Evolutionary conservation across 2,113 vertebrate genomes (phyloP).

Genomic region (Lota lota): DNA sequence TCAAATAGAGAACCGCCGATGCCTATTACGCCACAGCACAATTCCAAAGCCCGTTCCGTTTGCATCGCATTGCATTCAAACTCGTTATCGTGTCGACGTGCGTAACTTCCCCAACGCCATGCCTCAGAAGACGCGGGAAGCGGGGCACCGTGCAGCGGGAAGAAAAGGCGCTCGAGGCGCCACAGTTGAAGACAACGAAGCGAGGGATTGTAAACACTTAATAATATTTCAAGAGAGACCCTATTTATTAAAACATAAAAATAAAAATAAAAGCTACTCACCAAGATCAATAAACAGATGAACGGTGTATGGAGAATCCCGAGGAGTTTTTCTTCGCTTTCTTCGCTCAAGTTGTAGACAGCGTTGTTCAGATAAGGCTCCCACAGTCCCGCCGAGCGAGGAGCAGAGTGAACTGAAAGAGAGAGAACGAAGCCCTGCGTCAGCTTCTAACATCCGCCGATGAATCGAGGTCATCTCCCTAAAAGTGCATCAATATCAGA

Average conservation of each 20-base stretch:
- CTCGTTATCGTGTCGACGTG: too few species aligned
- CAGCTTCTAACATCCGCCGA: constrained; percentile 34
- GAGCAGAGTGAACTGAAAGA: constrained; percentile 46
- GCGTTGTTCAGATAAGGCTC: constrained; percentile 49
- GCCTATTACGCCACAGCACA: too few species aligned
- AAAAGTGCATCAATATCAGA: constrained; percentile 62
- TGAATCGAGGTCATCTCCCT: constrained; percentile 53
- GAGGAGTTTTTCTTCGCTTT: constrained; percentile 68
- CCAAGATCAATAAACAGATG: constrained; percentile 47
- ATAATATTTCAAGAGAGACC: background rate
- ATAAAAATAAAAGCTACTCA: constrained; percentile 35
- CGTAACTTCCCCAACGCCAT: too few species aligned
- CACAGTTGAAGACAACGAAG: too few species aligned
- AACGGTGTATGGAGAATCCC: constrained; percentile 69
- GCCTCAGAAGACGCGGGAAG: too few species aligned
- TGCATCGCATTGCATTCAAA: too few species aligned
- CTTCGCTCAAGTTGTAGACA: constrained; percentile 68
- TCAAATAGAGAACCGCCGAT: background rate
- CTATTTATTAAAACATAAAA: background rate
- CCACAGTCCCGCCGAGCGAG: constrained; percentile 52
- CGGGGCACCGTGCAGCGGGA: too few species aligned
- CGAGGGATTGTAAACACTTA: constrained; percentile 12
- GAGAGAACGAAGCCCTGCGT: constrained; percentile 23
- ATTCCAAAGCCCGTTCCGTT: too few species aligned
- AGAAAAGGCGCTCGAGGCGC: too few species aligned